Percentiles rank a stretch among this genome's conserved stretches.
phyloP scores from a whole-genome alignment of 2,888 invertebrate species.

The Silvanus unidentatus region DNA sequence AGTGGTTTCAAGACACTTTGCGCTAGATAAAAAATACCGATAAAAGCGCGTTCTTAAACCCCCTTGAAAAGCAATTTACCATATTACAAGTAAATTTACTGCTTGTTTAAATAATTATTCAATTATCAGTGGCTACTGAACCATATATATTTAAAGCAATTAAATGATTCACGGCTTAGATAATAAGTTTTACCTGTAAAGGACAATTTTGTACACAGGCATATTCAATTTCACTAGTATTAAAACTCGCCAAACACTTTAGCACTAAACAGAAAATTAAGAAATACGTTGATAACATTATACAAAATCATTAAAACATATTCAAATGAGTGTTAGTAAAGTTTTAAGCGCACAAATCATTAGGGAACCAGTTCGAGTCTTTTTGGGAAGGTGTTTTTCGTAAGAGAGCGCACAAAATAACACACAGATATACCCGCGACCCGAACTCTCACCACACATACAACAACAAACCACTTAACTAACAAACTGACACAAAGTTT shows the following conservation, averaged over 20 bases:
- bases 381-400: not conserved
- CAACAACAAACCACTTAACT: too few relatives aligned
- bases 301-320: not conserved
- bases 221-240: slow-evolving; percentile 31
- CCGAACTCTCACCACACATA: too few relatives aligned
- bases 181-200: slow-evolving; percentile 38
- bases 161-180: too few relatives aligned
- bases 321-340: too few relatives aligned
- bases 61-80: too few relatives aligned
- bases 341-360: too few relatives aligned
- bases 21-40: too few relatives aligned
- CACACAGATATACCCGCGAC: not conserved
- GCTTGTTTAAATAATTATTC: too few relatives aligned
- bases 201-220: slow-evolving; percentile 39
- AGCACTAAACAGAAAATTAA: slow-evolving; percentile 11
- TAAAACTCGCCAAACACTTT: slow-evolving; percentile 13
- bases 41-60: too few relatives aligned
- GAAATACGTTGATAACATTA: slow-evolving; percentile 12
- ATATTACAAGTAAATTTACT: too few relatives aligned
- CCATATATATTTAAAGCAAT: not conserved
- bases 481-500: too few relatives aligned
- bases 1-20: too few relatives aligned
- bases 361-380: not conserved
- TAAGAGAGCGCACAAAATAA: not conserved
- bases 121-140: not conserved